A percentile compares a stretch with the other conserved stretches of the same genome.
Evolutionary conservation across 2,797 vertebrate genomes (phyloP).

Genomic region (Acipenser ruthenus): DNA sequence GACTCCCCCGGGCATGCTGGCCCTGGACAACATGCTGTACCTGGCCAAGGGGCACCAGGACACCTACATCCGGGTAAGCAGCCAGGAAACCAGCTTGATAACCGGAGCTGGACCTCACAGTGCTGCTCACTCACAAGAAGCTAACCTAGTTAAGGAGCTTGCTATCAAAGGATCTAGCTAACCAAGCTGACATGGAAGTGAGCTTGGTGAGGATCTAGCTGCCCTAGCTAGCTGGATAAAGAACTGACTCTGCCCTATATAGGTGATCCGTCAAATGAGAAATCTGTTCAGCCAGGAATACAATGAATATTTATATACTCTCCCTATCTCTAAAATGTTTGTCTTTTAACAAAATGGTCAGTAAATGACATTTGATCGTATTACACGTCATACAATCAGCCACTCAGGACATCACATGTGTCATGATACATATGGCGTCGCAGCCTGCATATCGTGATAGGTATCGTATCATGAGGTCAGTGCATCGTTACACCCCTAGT

Average conservation of each 20-base stretch:
- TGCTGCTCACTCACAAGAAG: not conserved
- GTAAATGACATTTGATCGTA: not conserved
- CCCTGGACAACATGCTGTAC: slow-evolving; percentile 96
- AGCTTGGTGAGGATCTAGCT: not conserved
- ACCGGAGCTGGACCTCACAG: not conserved
- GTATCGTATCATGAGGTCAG: no score
- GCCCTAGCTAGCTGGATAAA: no score
- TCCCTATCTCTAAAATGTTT: no score
- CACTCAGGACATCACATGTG: no score
- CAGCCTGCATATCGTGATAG: no score
- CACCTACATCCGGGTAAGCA: slow-evolving; percentile 84
- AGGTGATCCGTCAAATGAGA: no score
- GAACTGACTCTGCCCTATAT: no score
- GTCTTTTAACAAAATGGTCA: not conserved
- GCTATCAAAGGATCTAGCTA: not conserved
- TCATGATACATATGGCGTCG: no score
- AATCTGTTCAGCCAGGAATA: no score
- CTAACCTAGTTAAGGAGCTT: not conserved
- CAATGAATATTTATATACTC: no score
- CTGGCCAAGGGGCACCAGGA: slow-evolving; percentile 92
- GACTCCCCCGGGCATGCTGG: slow-evolving; percentile 95
- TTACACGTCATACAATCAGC: no score
- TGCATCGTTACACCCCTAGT: no score
- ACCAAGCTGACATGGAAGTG: not conserved
- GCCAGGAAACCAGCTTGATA: not conserved